Evolutionary conservation across 2,797 vertebrate species (phyloP).

Genomic region (Xenentodon cancila): DNA sequence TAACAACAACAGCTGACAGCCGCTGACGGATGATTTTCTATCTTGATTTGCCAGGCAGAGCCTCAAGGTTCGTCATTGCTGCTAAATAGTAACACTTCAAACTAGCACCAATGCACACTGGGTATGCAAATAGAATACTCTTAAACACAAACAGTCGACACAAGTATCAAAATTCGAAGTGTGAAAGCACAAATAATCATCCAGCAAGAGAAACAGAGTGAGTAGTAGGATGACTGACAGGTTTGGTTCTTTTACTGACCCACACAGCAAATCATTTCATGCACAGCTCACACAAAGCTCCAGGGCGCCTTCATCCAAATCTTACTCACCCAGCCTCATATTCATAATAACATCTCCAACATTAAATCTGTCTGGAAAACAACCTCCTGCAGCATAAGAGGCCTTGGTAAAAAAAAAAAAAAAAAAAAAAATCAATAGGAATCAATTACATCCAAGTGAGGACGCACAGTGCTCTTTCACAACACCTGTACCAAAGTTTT

Average conservation of each 20-base stretch:
- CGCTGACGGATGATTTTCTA: slow-evolving; percentile 34
- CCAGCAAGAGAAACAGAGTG: slow-evolving; percentile 29
- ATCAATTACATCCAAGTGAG: slow-evolving; percentile 46
- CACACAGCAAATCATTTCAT: slow-evolving; percentile 51
- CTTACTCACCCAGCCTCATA: slow-evolving; percentile 20
- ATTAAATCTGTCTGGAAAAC: slow-evolving; percentile 48
- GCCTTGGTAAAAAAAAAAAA: slow-evolving; percentile 8
- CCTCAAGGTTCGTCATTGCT: slow-evolving; percentile 23
- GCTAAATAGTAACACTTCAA: too few species aligned
- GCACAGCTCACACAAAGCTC: slow-evolving; percentile 30
- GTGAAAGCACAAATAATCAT: slow-evolving; percentile 31
- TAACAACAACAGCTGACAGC: too few species aligned
- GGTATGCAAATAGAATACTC: slow-evolving; percentile 1
- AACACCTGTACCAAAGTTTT: slow-evolving; percentile 35
- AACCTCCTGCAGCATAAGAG: slow-evolving; percentile 30
- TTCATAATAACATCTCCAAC: slow-evolving; percentile 38
- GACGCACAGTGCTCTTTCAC: slow-evolving; percentile 30
- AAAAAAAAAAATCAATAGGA: slow-evolving; percentile 36
- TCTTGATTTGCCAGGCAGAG: slow-evolving; percentile 37
- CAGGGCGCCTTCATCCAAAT: slow-evolving; percentile 35
- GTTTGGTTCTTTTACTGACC: slow-evolving; percentile 52
- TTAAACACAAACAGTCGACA: neutral
- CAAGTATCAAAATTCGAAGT: slow-evolving; percentile 14
- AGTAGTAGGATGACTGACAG: slow-evolving; percentile 54
- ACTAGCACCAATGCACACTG: neutral